Conservation (phyloP, 2,888 invertebrate genomes). For the Himalopsyche kuldschensis region DNA sequence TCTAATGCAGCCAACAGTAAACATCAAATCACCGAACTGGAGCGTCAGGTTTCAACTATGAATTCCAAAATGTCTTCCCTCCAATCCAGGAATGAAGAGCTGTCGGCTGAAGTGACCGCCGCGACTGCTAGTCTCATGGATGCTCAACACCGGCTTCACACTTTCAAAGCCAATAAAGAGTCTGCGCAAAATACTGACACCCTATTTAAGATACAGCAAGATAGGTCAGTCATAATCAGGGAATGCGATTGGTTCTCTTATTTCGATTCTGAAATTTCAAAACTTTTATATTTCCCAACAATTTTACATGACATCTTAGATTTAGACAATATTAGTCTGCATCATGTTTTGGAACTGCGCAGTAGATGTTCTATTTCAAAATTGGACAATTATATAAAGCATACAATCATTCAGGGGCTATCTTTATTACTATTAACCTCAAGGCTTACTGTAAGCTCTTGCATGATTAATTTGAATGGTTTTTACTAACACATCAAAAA, state of each 20-base stretch:
- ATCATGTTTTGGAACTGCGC: too few relatives aligned
- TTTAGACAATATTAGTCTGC: too few relatives aligned
- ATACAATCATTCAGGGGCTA: too few relatives aligned
- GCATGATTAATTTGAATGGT: too few relatives aligned
- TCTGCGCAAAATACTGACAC: conserved; percentile 54
- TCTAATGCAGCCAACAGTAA: conserved; percentile 51
- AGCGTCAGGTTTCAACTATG: conserved; percentile 49
- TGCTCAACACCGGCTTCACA: conserved; percentile 53
- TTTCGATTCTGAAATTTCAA: background rate
- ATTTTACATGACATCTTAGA: too few relatives aligned
- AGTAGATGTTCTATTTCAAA: too few relatives aligned
- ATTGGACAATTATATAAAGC: too few relatives aligned
- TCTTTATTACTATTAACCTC: too few relatives aligned
- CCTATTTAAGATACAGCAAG: conserved; percentile 56
- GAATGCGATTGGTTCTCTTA: background rate
- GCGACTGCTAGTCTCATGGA: conserved; percentile 53
- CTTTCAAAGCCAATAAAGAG: conserved; percentile 47
- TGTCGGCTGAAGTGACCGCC: conserved; percentile 52
- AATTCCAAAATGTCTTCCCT: conserved; percentile 47
- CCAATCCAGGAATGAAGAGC: conserved; percentile 52
- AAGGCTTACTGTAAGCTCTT: too few relatives aligned
- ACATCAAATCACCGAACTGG: conserved; percentile 52
- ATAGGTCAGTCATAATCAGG: conserved; percentile 46
- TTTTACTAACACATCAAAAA: too few relatives aligned
- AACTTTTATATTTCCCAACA: too few relatives aligned